Base-by-base conservation (phyloP, 2,888 invertebrate species). In the Helicoverpa assulta region DNA sequence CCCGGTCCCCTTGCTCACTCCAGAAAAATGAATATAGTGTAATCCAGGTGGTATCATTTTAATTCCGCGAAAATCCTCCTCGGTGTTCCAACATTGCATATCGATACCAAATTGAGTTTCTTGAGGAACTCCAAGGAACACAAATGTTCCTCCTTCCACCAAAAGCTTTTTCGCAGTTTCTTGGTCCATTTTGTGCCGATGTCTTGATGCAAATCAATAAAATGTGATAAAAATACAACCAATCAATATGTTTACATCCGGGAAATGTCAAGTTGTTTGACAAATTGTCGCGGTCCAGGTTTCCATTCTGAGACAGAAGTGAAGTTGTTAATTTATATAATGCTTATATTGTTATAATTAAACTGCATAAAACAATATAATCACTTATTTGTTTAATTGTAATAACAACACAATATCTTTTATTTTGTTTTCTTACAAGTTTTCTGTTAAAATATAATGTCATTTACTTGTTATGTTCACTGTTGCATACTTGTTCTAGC, bases 1-100 rank as follows among this genome's bases (percentile, higher is more conserved):
- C 0, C 97, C 97, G 61, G 96, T 96, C 0, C 93, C 93, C 78
- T 94, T 93, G 85, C 96, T 97, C 16, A 96, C 96, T 77, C 96
- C 97, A 96, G 98, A 98, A 90, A 98, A 99, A 95, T 99, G 99
- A 18, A 99, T 96, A 88, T 98, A 99, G 92, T 99, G 99, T 64
- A 99, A 94, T 7, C 99, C 99, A 1, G 99, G 98, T 0, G 99
- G 99, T 85, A 99, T 99, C 99, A 99, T 99, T 96, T 99, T 99
- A 37, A 99, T 97, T 0, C 99, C 99, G 85, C 97, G 96, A 92
- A 99, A 99, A 89, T 98, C 98, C 68, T 98, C 98, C 3, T 98
- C 99, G 0, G 98, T 98, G 77, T 97, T 98, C 98, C 99, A 99
- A 85, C 95, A 95, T 84, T 95, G 91, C 95, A 95, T 94, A 92